These are phyloP conservation scores for Drepanosiphum platanoidis DNA, from an alignment of 2,888 invertebrate genomes.

Conservation along the genomic window DNA sequence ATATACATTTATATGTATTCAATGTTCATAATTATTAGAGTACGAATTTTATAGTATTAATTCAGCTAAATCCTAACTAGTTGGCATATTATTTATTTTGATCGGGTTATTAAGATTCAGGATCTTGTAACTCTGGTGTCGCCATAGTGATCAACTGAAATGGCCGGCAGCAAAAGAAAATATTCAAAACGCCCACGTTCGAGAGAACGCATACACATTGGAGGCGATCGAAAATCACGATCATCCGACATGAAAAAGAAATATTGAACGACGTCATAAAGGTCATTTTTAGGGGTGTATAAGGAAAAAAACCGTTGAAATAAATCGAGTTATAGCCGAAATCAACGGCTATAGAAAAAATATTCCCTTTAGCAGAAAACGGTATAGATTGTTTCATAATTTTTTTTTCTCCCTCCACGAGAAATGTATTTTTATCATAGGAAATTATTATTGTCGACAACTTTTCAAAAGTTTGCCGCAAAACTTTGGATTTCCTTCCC, in stretches of 20 bases:
- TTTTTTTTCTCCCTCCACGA: conserved; percentile 5
- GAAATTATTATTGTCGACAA: conserved; percentile 49
- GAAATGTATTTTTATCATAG: conserved; percentile 31
- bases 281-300: neutral
- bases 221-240: neutral
- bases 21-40: too few relatives aligned
- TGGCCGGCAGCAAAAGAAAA: too few relatives aligned
- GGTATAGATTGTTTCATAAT: conserved; percentile 31
- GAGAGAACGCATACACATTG: neutral
- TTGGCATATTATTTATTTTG: conserved; percentile 2
- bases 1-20: too few relatives aligned
- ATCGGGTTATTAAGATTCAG: neutral
- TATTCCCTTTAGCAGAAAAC: conserved; percentile 25
- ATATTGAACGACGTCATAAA: conserved; percentile 6
- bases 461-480: conserved; percentile 36
- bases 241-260: neutral
- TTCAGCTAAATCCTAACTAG: neutral
- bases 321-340: conserved; percentile 40
- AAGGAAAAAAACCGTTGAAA: neutral
- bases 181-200: neutral
- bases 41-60: neutral
- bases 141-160: neutral
- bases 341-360: conserved; percentile 45
- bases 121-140: neutral
- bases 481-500: conserved; percentile 38